Base-by-base conservation (phyloP, 1,140 invertebrate species). In the Caenorhabditis brenneri region DNA sequence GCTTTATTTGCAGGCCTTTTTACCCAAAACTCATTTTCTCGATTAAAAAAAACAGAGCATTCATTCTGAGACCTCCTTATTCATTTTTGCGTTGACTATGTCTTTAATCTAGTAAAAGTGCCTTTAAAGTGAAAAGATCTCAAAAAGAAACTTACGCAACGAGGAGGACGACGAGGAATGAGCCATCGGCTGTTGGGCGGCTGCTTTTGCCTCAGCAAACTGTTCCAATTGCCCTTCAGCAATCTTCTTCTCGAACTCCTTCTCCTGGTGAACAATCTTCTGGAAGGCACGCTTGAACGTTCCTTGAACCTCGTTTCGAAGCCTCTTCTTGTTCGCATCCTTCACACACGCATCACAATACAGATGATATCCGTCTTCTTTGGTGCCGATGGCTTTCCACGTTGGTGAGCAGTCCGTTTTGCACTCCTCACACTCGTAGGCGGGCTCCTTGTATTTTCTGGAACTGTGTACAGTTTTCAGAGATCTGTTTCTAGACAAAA, bases 261-360 rank as follows among this genome's bases (percentile, higher is more conserved):
- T 96, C 91, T 99, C 97, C 91, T 98, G 96, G 91, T 98, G 96
- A 24, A 97, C 91, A 33, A 97, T 97, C 92, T 98, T 98, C 0
- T 97, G 95, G 91, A 99, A 99, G 36, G 96, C 96, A 42, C 96
- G 96, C 92, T 98, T 98, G 93, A 88, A 96, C 94, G 92, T 97
- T 96, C 42, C 96, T 98, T 91, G 99, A 97, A 91, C 99, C 97
- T n/a, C n/a, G n/a, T n/a, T n/a, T n/a, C n/a, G n/a, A n/a, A n/a
- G n/a, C n/a, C n/a, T n/a, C n/a, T 92, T 99, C 99, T 80, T 99
- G 96, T 91, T 98, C 98, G n/a, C 95, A 95, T 9, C 96, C n/a
- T n/a, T 97, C 9, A 99, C 96, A 92, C 97, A 99, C 84, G 95
- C 95, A 91, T 99, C 97, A 92, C 97, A 99, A 86, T 99, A 96